Evolutionary conservation across 64 coral and sea anemone species (phyloP), one percentile per base, ranked within the genome.

Genomic region (Stylophora pistillata): DNA sequence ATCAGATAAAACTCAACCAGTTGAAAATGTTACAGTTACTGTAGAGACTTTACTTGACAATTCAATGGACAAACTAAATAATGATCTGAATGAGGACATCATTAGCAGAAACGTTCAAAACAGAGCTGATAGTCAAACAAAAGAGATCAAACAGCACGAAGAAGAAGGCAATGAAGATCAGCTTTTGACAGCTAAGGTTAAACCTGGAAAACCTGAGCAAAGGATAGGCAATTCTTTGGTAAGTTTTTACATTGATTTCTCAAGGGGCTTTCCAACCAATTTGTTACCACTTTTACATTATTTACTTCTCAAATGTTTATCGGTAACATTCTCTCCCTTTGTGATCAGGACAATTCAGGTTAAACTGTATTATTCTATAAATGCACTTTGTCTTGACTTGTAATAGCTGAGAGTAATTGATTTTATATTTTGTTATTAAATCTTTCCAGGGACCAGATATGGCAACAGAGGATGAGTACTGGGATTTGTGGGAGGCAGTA

Each of bases 401-500:
- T n/a, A n/a, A 47, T 7, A 47, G 37, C 7, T 47, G 37, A 47
- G 7, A 47, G 37, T 47, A 7, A 47, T 0, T 47, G 7, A 47
- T 47, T 47, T 47, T 7, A 47, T 47, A 47, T 47, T 10, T 25
- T 26, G 64, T 68, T 21, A 68, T 23, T 30, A 17, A 47, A 27
- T 84, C 32, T 84, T 81, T 53, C 31, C 74, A 82, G 60, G 87
- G 56, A 55, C 91, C 87, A 34, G 95, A 96, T 66, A 47, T 93
- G 25, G 95, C 95, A 74, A 93, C 83, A 32, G 91, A 96, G 18
- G 95, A 96, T 77, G 95, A 96, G 5, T 96, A 96, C 57, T 96
- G 95, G 95, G 87, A 96, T 63, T 81, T 96, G 63, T 96, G 95
- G 95, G 95, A 96, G 89, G 91, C 91, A 66, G 88, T 96, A 23